Evolutionary conservation across 2,113 vertebrate species (phyloP), one percentile per base, ranked within the genome.

Genomic region (Pelecanus crispus): DNA sequence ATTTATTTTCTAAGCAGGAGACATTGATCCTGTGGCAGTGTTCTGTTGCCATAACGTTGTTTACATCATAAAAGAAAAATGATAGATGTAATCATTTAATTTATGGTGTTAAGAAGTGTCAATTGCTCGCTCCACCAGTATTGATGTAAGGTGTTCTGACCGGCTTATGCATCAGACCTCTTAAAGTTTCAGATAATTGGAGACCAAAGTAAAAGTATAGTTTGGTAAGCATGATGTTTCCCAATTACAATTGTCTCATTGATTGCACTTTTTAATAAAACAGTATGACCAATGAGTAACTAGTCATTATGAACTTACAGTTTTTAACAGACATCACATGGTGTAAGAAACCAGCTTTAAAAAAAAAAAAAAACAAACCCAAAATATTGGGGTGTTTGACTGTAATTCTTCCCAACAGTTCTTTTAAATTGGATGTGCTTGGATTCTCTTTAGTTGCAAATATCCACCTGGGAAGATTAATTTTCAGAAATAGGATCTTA

Each of bases 61-160:
- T 97, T 96, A 82, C 87, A 94, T 94, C 73, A 91, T 47, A 91
- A 80, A 94, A 86, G 58, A 95, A 86, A 95, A 91, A 95, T 95
- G 62, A 82, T 92, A 87, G 81, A 87, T 82, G 70, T 88, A 95
- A 95, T 96, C 32, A 91, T 96, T 95, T 97, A 97, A 96, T 97
- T 95, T 95, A 85, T 88, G 66, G 52, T 24, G 40, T 71, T 96
- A 75, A 81, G 78, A 86, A 88, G 84, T 85, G 89, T 94, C 91
- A 92, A 32, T 91, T 91, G 53, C 94, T 94, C 66, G 36, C 67
- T 90, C 49, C 66, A 12, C n/a, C 13, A 18, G n/a, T 95, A 94
- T 95, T 62, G 95, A 92, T 94, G 49, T 32, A 21, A 81, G 44
- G 22, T 2, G 0, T 88, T 92, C 83, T 7, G 7, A 38, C 56